phyloP scores from a whole-genome alignment of 1,140 invertebrate species.

The Eciton burchellii region DNA sequence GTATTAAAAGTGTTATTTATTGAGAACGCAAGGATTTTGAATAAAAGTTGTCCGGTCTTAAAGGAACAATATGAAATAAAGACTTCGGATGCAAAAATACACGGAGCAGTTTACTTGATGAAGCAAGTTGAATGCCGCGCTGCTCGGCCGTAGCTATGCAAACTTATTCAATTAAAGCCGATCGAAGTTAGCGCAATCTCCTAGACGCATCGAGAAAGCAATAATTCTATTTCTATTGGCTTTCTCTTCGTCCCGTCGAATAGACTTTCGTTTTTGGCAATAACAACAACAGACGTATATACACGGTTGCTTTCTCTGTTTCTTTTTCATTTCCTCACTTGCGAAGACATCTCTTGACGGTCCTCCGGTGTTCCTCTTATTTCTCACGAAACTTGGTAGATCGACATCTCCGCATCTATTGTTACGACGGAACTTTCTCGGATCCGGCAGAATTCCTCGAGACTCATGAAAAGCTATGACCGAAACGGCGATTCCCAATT shows the following conservation, averaged over 20 bases:
- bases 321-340: conserved; percentile 23
- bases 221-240: conserved; percentile 15
- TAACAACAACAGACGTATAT: conserved; percentile 28
- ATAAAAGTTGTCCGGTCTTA: background rate
- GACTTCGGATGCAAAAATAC: background rate
- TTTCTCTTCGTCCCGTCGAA: background rate
- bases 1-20: background rate
- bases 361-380: background rate
- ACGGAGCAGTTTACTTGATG: background rate
- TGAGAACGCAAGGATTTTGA: background rate
- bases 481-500: background rate
- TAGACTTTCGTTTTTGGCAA: conserved; percentile 54
- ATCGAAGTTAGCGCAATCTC: conserved; percentile 38
- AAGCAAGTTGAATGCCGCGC: conserved; percentile 16
- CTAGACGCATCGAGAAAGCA: conserved; percentile 1
- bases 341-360: conserved; percentile 32
- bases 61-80: background rate
- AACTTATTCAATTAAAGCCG: conserved; percentile 72
- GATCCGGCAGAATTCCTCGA: conserved; percentile 31
- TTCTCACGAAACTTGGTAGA: conserved; percentile 33
- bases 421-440: conserved; percentile 22
- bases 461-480: conserved; percentile 18
- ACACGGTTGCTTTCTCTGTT: background rate
- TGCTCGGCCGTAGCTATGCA: background rate
- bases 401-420: conserved; percentile 22